Evolutionary conservation across 2,113 vertebrate genomes (phyloP), one percentile per base, ranked within the genome.

Genomic region (Rhegmatorhina hoffmannsi): DNA sequence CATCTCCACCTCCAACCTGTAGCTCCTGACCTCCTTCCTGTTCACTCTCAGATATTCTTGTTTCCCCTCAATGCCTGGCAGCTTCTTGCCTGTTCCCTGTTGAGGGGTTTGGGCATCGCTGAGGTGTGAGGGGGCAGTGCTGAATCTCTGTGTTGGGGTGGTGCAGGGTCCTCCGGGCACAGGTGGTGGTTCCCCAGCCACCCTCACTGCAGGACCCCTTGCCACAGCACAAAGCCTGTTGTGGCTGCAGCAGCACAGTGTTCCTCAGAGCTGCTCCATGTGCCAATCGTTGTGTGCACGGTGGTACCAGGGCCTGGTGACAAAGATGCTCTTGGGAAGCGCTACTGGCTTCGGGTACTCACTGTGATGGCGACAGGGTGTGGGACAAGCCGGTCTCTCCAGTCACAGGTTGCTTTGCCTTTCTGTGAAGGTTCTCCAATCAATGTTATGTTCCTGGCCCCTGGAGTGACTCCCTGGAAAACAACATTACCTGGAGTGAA

Each of bases 401-500:
- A 19, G 13, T 66, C 33, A 76, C 7, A 47, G 10, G 24, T 68
- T 38, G 26, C n/a, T 89, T 79, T 74, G 69, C 43, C 10, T 87
- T 87, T 95, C 33, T 82, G 59, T 95, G 85, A 97, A 99, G 98
- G 95, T 92, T 15, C 83, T 84, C 99, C 99, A 21, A 96, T 99
- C 90, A 98, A 96, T 28, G 94, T 98, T 38, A 99, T 99, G 98
- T 99, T 99, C 96, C 97, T 99, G 87, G 98, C 98, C 46, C 99
- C 99, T 19, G 99, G 98, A 36, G 98, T 99, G 90, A 98, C 98
- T 40, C 99, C 99, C 1, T 99, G 99, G 99, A 98, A 99, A 95
- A 99, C 99, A 70, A 99, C 99, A 0, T 96, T 99, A 50, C 98
- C 99, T 34, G 99, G 99, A 53, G 99, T 99, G 19, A 79, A 72